Evolutionary conservation across 1,140 invertebrate genomes (phyloP), one percentile per base, ranked within the genome.

Genomic region (Dendroctonus ponderosae): DNA sequence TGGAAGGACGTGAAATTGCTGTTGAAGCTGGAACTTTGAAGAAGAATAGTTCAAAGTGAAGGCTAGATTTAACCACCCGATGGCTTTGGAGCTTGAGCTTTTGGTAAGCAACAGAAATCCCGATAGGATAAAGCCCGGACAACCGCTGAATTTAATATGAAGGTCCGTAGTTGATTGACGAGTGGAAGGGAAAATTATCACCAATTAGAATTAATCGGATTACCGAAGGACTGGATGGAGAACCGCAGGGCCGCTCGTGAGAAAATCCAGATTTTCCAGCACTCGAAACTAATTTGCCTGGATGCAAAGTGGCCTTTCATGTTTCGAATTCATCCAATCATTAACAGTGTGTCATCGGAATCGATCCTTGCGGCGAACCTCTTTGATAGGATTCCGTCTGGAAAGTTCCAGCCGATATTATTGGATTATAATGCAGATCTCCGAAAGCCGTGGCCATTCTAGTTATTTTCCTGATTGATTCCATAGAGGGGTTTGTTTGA

Each of bases 261-360:
- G 56, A 58, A 58, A 44, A 58, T 58, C 40, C 42, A 44, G 56
- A 58, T 58, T 44, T 43, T 7, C 41, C 46, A 8, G 56, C 56
- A 44, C 12, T 58, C 56, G 26, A 58, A 58, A 58, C 42, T 58
- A 58, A 58, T 58, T 58, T 58, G 56, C 56, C 11, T 44, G 41
- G 46, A 58, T 58, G 56, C 56, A 58, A 58, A 58, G 56, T 58
- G 56, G 41, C 26, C 42, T 58, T 58, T 44, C 56, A 58, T 58
- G 56, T 58, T 58, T 43, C 9, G 40, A 58, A 58, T 14, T 26
- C 41, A 44, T 58, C 56, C 42, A 44, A 58, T 44, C 43, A 44
- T 58, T 43, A 58, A 58, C 40, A 58, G 56, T 46, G 46, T 44
- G 12, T 37, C 40, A 44, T 44, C 12, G 41, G 56, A 58, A 58